Evolutionary conservation across 2,888 invertebrate species (phyloP), one percentile per base, ranked within the genome.

Genomic region (Chymomyza caudatula): DNA sequence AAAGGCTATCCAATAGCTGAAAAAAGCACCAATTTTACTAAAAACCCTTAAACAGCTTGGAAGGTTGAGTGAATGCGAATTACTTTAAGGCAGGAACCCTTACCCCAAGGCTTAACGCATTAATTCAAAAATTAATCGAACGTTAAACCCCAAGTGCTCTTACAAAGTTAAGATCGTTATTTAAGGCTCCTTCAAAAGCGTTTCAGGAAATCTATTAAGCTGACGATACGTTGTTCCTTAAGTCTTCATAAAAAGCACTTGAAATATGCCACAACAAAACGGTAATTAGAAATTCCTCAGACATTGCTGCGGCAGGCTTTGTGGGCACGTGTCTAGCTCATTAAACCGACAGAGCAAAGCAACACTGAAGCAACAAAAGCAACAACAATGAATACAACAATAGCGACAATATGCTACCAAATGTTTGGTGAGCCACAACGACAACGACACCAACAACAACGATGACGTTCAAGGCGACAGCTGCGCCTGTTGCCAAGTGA

Each of bases 241-340:
- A 11, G 4, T 37, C 37, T 37, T 37, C 11, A 37, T 37, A 6
- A 37, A 37, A 6, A 37, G 37, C 47, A 19, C 47, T 15, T 47
- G 15, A 17, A 44, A 47, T 17, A 47, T 47, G 47, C 47, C 63
- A 60, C 67, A 37, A 37, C 68, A 68, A 67, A 74, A 70, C 63
- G 71, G 75, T 75, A 74, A 80, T 80, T 80, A 80, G 83, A 80
- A 82, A 80, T 80, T 80, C 80, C 66, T 75, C 66, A 59, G 73
- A 67, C 80, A 85, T 85, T 71, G 3, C 29, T 22, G 69, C 63
- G 79, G 85, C 69, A 54, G 77, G 56, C 85, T 79, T 79, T 79
- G 78, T 72, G 60, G 84, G 74, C 78, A 78, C 84, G 78, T 83
- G 78, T 78, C 77, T 65, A 47, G 47, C 47, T 47, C 47, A 47